A percentile compares a stretch with the other conserved stretches of the same genome.
Evolutionary conservation across 2,113 vertebrate species (phyloP).

Genomic region (Terrapene triunguis): DNA sequence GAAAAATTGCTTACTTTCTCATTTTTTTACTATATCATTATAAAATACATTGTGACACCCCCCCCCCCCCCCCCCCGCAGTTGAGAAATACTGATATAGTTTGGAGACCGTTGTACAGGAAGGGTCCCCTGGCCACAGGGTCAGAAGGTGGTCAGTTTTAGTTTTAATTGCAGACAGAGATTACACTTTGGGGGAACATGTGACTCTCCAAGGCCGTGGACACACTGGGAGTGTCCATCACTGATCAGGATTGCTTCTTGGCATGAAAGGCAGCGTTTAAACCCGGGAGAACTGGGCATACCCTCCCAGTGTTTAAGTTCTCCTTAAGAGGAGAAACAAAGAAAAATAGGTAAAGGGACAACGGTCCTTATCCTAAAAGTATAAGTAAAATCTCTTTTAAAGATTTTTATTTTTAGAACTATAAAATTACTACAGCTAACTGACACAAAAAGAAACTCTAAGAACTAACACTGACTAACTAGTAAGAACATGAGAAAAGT

Average conservation of each 20-base stretch:
- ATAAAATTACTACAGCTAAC: neutral
- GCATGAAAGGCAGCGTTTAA: neutral
- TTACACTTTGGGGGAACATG: neutral
- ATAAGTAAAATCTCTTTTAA: neutral
- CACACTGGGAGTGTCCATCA: neutral
- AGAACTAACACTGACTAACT: too few species aligned
- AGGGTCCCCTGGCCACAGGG: neutral
- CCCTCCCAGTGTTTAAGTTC: neutral
- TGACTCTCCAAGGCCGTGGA: neutral
- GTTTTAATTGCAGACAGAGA: neutral
- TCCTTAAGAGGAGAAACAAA: neutral
- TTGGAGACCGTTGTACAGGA: neutral
- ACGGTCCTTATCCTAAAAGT: neutral
- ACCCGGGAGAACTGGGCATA: neutral
- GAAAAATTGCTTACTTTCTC: too few species aligned
- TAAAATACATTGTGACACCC: too few species aligned
- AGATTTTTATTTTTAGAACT: neutral
- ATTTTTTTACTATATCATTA: too few species aligned
- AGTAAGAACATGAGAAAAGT: too few species aligned
- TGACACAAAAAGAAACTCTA: neutral
- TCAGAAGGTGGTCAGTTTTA: neutral
- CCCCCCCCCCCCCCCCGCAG: too few species aligned
- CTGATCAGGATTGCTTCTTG: neutral
- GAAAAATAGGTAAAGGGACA: too few species aligned
- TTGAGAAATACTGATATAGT: neutral